Percentiles rank a stretch among this genome's conserved stretches.
Evolutionary conservation across 1,140 invertebrate genomes (phyloP).

Genomic region (Pseudomyrmex pallidus): DNA sequence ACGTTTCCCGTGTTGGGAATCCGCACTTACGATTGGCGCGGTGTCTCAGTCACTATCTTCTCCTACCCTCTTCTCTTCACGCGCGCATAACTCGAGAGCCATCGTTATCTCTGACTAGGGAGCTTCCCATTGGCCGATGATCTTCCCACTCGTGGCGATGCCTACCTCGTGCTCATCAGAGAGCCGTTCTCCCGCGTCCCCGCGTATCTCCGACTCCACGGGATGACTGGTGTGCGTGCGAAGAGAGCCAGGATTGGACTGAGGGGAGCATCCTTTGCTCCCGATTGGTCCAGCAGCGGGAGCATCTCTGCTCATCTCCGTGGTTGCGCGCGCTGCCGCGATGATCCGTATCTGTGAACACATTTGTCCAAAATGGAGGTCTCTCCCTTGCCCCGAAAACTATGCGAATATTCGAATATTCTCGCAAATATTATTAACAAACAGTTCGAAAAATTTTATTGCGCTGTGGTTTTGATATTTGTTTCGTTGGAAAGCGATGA

Average conservation of each 20-base stretch:
- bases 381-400: not conserved
- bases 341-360: slow-evolving; percentile 53
- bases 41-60: slow-evolving; percentile 59
- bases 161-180: slow-evolving; percentile 69
- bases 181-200: slow-evolving; percentile 57
- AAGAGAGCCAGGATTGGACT: slow-evolving; percentile 73
- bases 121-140: slow-evolving; percentile 76
- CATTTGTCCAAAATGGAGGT: slow-evolving; percentile 80
- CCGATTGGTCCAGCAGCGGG: slow-evolving; percentile 70
- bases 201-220: slow-evolving; percentile 66
- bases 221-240: slow-evolving; percentile 64
- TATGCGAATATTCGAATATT: not conserved
- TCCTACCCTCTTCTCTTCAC: slow-evolving; percentile 63
- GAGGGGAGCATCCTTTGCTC: slow-evolving; percentile 74
- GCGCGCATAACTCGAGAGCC: slow-evolving; percentile 66
- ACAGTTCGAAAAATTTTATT: not conserved
- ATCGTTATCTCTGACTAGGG: slow-evolving; percentile 76
- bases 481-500: not conserved
- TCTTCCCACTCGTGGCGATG: slow-evolving; percentile 77
- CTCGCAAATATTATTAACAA: not conserved
- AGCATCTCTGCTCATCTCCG: slow-evolving; percentile 84
- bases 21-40: slow-evolving; percentile 57
- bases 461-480: not conserved
- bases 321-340: slow-evolving; percentile 78
- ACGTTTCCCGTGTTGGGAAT: not conserved